Base-by-base conservation (phyloP, 2,797 vertebrate species). In the Helostoma temminkii region DNA sequence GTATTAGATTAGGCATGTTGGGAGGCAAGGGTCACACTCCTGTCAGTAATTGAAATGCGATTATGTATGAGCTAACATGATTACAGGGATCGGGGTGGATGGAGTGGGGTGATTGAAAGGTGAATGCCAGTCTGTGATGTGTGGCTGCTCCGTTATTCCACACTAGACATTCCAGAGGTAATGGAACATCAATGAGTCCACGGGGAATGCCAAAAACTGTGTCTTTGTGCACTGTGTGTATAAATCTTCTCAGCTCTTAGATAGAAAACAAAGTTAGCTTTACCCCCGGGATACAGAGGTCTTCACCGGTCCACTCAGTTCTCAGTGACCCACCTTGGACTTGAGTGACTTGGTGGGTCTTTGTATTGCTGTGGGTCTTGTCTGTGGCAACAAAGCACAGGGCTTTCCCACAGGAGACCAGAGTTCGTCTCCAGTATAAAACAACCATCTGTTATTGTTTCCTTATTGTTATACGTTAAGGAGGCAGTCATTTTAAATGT, bases 1-100 rank as follows among this genome's bases (percentile, higher is more conserved):
- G 93, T 90, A 91, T 93, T 93, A 88, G 85, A 94, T 95, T 93
- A 93, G 86, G 77, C 74, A 71, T 76, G 85, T 92, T 86, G 76
- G 83, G 89, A 93, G 84, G 86, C 84, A 81, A 79, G 90, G 93
- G 93, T 93, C 92, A 91, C 85, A 88, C 88, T 93, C 88, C 89
- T 92, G 92, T 93, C 91, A 91, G 91, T 93, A 92, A 93, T 92
- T 92, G 91, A 92, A 93, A 92, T 93, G 87, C 32, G 86, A 92
- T 94, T 93, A 91, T 92, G 89, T 88, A 93, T 89, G 90, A 93
- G 91, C 91, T 94, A 93, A 93, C 91, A 72, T 90, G 92, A 93
- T 93, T 92, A 93, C 80, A 87, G 88, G 79, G 74, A 63, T 72
- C 71, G 56, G 66, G 36, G 21, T 65, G 61, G 57, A 60, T 53